These are phyloP conservation scores for Cricetomys ansorgei DNA, from an alignment of 2,113 vertebrate genomes.

Conservation along the genomic window DNA sequence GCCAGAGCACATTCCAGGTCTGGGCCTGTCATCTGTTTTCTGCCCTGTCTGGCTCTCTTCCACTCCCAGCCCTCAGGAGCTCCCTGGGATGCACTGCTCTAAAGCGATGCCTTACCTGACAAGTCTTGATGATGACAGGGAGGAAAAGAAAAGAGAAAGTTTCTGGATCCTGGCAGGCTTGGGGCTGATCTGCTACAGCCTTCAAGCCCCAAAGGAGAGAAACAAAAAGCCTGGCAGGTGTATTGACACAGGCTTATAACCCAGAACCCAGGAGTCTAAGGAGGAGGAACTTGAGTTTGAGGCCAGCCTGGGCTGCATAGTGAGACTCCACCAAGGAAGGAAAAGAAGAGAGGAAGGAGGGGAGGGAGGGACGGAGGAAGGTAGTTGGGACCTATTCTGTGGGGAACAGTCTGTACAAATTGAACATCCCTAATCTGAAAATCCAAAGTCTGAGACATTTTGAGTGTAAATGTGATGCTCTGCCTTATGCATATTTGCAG, in stretches of 20 bases:
- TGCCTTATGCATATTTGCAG: neutral
- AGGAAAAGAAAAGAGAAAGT: neutral
- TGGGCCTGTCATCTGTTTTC: neutral
- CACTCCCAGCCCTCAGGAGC: neutral
- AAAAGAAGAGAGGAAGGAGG: neutral
- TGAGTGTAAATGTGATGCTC: neutral
- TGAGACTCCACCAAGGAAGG: neutral
- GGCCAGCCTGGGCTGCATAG: neutral
- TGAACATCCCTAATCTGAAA: neutral
- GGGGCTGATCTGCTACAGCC: neutral
- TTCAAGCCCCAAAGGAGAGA: neutral
- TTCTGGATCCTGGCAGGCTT: neutral
- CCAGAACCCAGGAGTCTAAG: neutral
- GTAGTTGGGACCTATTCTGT: neutral
- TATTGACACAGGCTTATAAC: neutral
- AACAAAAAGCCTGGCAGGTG: neutral
- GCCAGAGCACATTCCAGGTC: neutral
- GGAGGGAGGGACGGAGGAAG: too few species aligned
- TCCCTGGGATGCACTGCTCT: neutral
- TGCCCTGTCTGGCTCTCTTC: neutral
- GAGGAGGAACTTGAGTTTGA: neutral
- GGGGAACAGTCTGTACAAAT: too few species aligned
- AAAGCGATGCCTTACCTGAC: neutral
- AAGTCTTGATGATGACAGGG: neutral
- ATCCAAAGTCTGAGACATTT: neutral